These are phyloP conservation scores for Scolopax rusticola DNA, from an alignment of 2,797 vertebrate species.

Conservation along the genomic window DNA sequence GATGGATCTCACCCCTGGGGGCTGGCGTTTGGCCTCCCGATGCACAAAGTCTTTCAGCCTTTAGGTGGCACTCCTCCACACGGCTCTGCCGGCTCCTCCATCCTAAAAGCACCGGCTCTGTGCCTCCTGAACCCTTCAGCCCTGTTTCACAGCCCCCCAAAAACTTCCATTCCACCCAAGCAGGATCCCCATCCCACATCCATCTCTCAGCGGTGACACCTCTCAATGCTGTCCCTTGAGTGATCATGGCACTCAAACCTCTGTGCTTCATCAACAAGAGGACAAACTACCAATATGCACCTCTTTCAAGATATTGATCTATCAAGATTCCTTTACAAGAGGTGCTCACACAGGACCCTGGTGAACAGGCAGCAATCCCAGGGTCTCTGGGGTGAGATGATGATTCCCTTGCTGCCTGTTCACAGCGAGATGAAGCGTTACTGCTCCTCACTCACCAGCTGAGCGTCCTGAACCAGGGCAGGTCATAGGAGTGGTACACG, in stretches of 20 bases:
- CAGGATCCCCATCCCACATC: background rate
- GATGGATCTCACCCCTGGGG: fast-evolving
- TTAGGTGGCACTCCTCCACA: background rate
- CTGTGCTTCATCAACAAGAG: background rate
- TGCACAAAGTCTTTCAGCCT: background rate
- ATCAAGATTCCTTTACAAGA: background rate
- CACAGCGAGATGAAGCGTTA: fast-evolving
- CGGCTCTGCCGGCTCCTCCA: background rate
- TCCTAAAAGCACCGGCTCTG: fast-evolving
- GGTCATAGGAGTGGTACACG: slow-evolving; percentile 94
- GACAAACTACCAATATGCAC: background rate
- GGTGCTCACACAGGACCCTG: background rate
- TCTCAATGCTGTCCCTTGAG: background rate
- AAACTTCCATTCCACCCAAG: background rate
- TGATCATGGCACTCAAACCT: background rate
- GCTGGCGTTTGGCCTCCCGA: background rate
- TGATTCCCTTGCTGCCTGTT: background rate
- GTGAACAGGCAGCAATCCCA: background rate
- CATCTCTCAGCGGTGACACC: background rate
- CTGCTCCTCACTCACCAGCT: slow-evolving; percentile 88
- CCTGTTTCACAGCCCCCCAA: background rate
- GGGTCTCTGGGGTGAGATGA: background rate
- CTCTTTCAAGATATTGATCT: background rate
- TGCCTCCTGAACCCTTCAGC: background rate
- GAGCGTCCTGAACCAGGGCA: slow-evolving; percentile 97